Base-by-base conservation (phyloP, 2,113 vertebrate species). In the Synodontis membranacea region DNA sequence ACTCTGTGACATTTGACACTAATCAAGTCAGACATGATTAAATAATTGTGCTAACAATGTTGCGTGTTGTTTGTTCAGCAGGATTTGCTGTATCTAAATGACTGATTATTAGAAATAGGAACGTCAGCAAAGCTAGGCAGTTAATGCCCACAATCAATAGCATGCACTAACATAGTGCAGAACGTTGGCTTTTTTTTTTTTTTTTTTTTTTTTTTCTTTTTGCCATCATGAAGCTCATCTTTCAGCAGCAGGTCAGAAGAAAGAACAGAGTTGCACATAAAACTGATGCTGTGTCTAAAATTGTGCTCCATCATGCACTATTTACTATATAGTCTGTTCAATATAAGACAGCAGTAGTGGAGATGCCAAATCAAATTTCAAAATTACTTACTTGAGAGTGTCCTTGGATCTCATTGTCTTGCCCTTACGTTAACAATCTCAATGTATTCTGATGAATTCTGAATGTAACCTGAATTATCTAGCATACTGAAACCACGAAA, bases 151-250 rank as follows among this genome's bases (percentile, higher is more conserved):
- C n/a, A 83, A 70, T 60, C 62, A 60, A 68, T 86, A 60, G 62
- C 25, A 23, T 64, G 39, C 75, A 37, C 62, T 80, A 42, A 46
- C 9, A 44, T 19, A 44, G 75, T 84, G 88, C 87, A 86, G 86
- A 86, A 90, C 89, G 89, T 34, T 91, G 89, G 86, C 86, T 86
- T 89, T 88, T 86, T 89, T 91, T 90, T 94, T 92, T 56, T 54
- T 68, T 76, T 23, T 28, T n/a, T n/a, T n/a, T n/a, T n/a, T 86
- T 89, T 88, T 86, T 89, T 91, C 89, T 94, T 92, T 52, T 83
- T 82, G 28, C 80, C 54, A 79, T 85, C 90, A 91, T 88, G 89
- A 89, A 46, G 42, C 28, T 37, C 17, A 56, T 80, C 6, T 19
- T 37, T 80, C 21, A 70, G 10, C 23, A n/a, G 25, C 39, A 44